phyloP scores from a whole-genome alignment of 2,888 invertebrate genomes.

The Drosophila subquinaria region DNA sequence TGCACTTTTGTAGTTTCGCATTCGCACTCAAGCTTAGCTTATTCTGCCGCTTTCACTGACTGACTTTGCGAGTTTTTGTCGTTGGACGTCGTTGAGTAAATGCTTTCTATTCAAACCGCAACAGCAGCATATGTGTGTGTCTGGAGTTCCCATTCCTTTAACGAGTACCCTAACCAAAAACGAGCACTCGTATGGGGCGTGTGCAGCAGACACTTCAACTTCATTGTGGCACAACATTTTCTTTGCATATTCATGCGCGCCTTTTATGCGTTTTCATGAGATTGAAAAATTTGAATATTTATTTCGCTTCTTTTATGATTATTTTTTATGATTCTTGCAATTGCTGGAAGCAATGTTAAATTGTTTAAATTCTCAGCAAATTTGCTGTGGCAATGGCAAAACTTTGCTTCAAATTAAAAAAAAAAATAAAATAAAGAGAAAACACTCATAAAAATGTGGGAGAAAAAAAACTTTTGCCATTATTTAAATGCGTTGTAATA shows the following conservation, averaged over 20 bases:
- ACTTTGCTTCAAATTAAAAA: conserved; percentile 22
- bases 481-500: conserved; percentile 74
- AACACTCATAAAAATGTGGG: conserved; percentile 27
- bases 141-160: conserved; percentile 7
- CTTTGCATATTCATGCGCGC: conserved; percentile 49
- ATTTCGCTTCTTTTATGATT: conserved; percentile 18
- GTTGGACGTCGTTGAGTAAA: conserved; percentile 46
- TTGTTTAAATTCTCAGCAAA: conserved; percentile 8
- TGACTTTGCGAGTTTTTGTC: conserved; percentile 50
- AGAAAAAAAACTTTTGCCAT: conserved; percentile 56
- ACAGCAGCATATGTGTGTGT: conserved; percentile 44
- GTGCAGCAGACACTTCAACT: conserved; percentile 27
- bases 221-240: conserved; percentile 48
- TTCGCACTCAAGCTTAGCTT: conserved; percentile 43
- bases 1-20: conserved; percentile 7
- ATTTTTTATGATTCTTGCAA: conserved; percentile 15
- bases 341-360: conserved; percentile 7
- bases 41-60: conserved; percentile 28
- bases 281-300: conserved; percentile 45
- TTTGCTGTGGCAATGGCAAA: conserved; percentile 10
- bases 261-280: conserved; percentile 41
- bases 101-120: conserved; percentile 58
- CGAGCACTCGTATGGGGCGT: conserved; percentile 3
- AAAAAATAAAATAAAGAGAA: conserved; percentile 7
- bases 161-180: conserved; percentile 10